These are phyloP conservation scores for Campoletis sonorensis DNA, from an alignment of 1,140 invertebrate species.

Conservation along the genomic window DNA sequence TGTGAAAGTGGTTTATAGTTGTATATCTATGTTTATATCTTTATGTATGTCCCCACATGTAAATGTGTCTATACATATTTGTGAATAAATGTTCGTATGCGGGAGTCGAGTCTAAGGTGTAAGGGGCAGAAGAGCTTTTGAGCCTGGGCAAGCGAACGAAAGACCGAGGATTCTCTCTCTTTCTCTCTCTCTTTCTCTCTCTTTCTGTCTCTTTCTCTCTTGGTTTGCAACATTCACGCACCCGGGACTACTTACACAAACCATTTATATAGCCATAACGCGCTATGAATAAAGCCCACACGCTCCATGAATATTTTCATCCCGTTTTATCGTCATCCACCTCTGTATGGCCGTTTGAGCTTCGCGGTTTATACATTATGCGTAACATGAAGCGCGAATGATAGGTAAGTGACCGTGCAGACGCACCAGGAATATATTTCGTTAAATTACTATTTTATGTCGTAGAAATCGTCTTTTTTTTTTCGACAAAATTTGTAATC, in stretches of 20 bases:
- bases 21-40: constrained; percentile 25
- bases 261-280: constrained; percentile 42
- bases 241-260: constrained; percentile 17
- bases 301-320: constrained; percentile 43
- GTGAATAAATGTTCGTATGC: neutral
- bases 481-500: neutral
- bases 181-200: too few species aligned
- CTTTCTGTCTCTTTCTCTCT: too few species aligned
- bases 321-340: constrained; percentile 37
- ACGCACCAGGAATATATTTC: constrained; percentile 25
- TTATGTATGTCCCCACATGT: neutral
- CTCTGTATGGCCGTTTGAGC: constrained; percentile 15
- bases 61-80: neutral
- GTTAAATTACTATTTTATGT: neutral
- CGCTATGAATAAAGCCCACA: constrained; percentile 42
- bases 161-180: neutral
- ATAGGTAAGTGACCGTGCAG: constrained; percentile 22
- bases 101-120: constrained; percentile 46
- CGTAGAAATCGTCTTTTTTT: neutral
- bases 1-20: constrained; percentile 57
- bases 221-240: neutral
- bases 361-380: constrained; percentile 2
- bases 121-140: constrained; percentile 60
- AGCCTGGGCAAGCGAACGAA: constrained; percentile 1
- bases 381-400: constrained; percentile 21